Evolutionary conservation across 2,888 invertebrate species (phyloP).

Genomic region (Cosmia pyralina): DNA sequence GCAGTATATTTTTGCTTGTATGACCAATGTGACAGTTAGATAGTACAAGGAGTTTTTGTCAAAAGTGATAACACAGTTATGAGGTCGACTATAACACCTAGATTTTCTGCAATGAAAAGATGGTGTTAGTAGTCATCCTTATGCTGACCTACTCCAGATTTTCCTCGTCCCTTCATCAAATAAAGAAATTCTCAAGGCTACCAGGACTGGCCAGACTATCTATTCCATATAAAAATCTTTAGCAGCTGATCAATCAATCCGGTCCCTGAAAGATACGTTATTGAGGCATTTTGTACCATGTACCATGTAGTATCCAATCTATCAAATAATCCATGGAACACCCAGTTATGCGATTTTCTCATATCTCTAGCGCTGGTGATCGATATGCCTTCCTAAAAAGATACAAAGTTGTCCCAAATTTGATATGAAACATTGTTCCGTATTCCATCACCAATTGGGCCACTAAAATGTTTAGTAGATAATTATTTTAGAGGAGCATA

Average conservation of each 20-base stretch:
- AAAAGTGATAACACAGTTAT: neutral
- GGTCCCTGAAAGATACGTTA: slow-evolving; percentile 36
- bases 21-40: neutral
- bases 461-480: slow-evolving; percentile 67
- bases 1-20: no score
- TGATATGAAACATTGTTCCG: slow-evolving; percentile 76
- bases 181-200: neutral
- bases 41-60: neutral
- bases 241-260: slow-evolving; percentile 62
- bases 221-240: slow-evolving; percentile 35
- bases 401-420: slow-evolving; percentile 74
- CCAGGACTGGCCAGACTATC: slow-evolving; percentile 3
- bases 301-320: slow-evolving; percentile 63
- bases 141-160: neutral
- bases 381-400: slow-evolving; percentile 72
- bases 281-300: slow-evolving; percentile 36
- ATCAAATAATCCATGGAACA: slow-evolving; percentile 69
- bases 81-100: neutral
- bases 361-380: slow-evolving; percentile 68
- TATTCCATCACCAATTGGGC: slow-evolving; percentile 69
- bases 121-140: no score
- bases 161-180: neutral
- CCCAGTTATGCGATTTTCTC: slow-evolving; percentile 66
- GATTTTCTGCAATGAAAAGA: neutral
- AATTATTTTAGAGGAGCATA: slow-evolving; percentile 13